phyloP scores from a whole-genome alignment of 2,888 invertebrate genomes.

The Plemyria rubiginata region DNA sequence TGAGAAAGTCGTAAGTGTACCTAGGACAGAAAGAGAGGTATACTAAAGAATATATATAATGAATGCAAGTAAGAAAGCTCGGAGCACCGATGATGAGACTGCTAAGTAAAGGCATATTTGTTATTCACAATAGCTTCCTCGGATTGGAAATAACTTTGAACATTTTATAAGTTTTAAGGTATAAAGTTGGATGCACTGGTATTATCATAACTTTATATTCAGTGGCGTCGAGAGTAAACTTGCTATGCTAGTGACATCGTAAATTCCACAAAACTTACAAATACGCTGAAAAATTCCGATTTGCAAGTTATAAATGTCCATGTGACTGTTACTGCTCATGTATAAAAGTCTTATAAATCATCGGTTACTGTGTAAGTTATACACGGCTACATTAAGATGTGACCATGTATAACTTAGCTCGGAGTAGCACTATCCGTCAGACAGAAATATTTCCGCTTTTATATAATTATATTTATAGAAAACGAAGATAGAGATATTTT shows the following conservation, averaged over 20 bases:
- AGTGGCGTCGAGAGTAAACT: slow-evolving; percentile 73
- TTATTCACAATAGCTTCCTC: slow-evolving; percentile 51
- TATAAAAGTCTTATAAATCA: slow-evolving; percentile 52
- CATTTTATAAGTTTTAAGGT: slow-evolving; percentile 77
- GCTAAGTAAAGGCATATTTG: slow-evolving; percentile 21
- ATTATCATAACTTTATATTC: slow-evolving; percentile 83
- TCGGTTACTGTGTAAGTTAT: slow-evolving; percentile 24
- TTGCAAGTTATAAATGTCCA: slow-evolving; percentile 71
- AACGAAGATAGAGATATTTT: too few species aligned
- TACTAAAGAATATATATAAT: too few species aligned
- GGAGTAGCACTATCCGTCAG: too few species aligned
- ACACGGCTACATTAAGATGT: neutral
- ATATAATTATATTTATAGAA: too few species aligned
- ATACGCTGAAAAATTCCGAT: slow-evolving; percentile 72
- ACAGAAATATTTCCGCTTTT: too few species aligned
- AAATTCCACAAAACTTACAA: slow-evolving; percentile 78
- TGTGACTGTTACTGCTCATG: slow-evolving; percentile 57
- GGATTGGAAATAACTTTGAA: slow-evolving; percentile 66
- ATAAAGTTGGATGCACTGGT: slow-evolving; percentile 68
- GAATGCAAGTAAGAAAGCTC: too few species aligned
- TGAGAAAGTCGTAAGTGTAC: too few species aligned
- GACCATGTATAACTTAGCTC: too few species aligned
- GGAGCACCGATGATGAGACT: too few species aligned
- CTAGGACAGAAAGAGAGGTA: too few species aligned
- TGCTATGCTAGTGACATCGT: slow-evolving; percentile 75